These are phyloP conservation scores for Pseudomyrmex pallidus DNA, from an alignment of 1,140 invertebrate species.

Conservation along the genomic window DNA sequence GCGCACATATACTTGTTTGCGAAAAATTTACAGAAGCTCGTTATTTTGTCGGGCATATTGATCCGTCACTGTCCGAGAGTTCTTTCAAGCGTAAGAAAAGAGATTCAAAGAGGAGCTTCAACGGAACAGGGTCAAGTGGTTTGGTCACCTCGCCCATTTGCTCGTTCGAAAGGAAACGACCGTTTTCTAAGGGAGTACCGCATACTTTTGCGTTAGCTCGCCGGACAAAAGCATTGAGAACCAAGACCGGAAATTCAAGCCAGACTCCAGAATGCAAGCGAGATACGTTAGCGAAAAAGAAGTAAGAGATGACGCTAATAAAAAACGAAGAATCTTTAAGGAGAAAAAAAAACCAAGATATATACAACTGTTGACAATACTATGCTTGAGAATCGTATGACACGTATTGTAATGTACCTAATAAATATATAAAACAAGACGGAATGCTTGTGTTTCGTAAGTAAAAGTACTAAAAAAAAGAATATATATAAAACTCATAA, in stretches of 20 bases:
- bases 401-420: conserved; percentile 78
- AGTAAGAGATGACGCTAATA: conserved; percentile 15
- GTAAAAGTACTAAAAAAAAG: conserved; percentile 67
- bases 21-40: background rate
- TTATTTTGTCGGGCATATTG: background rate
- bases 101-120: conserved; percentile 5
- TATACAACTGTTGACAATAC: conserved; percentile 82
- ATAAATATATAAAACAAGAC: conserved; percentile 73
- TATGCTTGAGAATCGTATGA: conserved; percentile 79
- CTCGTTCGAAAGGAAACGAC: conserved; percentile 14
- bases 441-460: conserved; percentile 75
- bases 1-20: too few species aligned
- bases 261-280: conserved; percentile 41
- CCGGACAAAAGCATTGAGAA: conserved; percentile 41
- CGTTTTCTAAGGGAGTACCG: conserved; percentile 13
- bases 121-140: conserved; percentile 36
- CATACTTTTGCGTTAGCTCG: conserved; percentile 67
- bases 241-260: conserved; percentile 32
- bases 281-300: conserved; percentile 10
- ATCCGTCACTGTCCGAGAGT: conserved; percentile 26
- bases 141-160: background rate
- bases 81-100: background rate
- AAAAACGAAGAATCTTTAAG: background rate
- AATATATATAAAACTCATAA: conserved; percentile 60
- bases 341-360: conserved; percentile 60